phyloP scores from a whole-genome alignment of 2,113 vertebrate genomes.

The Brachyistius frenatus region DNA sequence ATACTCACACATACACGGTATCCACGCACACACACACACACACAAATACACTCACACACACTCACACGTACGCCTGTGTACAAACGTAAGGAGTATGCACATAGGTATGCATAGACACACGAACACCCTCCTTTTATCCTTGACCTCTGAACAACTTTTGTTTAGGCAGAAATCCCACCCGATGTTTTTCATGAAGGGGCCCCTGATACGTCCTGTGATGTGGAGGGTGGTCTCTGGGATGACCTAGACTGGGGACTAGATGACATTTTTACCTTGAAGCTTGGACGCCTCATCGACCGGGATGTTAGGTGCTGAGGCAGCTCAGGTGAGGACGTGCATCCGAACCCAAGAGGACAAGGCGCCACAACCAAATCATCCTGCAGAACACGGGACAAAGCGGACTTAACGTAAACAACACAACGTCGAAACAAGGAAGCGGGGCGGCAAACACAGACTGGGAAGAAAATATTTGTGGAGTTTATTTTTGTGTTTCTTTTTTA shows the following conservation, averaged over 20 bases:
- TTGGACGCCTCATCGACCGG: slow-evolving; percentile 14
- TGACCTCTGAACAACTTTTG: slow-evolving; percentile 60
- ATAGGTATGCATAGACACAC: slow-evolving; percentile 59
- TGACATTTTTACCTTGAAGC: slow-evolving; percentile 59
- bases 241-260: slow-evolving; percentile 50
- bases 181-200: slow-evolving; percentile 56
- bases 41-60: slow-evolving; percentile 36
- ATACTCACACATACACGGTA: slow-evolving; percentile 30
- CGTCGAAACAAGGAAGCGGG: slow-evolving; percentile 44
- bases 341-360: slow-evolving; percentile 29
- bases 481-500: slow-evolving; percentile 80
- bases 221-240: slow-evolving; percentile 50
- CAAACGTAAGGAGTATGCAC: slow-evolving; percentile 58
- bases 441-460: slow-evolving; percentile 53
- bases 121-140: slow-evolving; percentile 60
- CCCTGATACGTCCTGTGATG: slow-evolving; percentile 44
- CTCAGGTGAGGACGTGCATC: slow-evolving; percentile 47
- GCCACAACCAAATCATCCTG: slow-evolving; percentile 49
- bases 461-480: slow-evolving; percentile 78
- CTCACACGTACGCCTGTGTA: slow-evolving; percentile 34
- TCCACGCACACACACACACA: slow-evolving; percentile 32
- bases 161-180: slow-evolving; percentile 63
- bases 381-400: slow-evolving; percentile 50
- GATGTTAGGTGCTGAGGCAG: slow-evolving; percentile 17
- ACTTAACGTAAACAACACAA: slow-evolving; percentile 22